phyloP scores from a whole-genome alignment of 30 jellyfish, hydroid and myxozoan species.

The Pseudorhiza aurosa region DNA sequence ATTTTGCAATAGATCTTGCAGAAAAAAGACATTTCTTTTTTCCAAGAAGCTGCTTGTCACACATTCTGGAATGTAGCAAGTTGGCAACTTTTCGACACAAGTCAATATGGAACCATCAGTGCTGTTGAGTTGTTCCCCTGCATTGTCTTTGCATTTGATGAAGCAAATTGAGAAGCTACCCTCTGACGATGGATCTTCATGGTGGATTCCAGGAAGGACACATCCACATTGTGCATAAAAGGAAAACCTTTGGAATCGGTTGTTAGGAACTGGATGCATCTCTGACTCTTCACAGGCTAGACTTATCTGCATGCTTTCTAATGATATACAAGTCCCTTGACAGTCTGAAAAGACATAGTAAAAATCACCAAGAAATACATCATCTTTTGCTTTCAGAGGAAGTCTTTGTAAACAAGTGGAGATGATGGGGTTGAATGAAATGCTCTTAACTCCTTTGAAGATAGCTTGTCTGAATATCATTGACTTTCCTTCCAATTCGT shows the following conservation, averaged over 20 bases:
- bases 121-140: background rate
- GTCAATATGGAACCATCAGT: background rate
- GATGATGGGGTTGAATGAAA: background rate
- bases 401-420: background rate
- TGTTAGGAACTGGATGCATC: background rate
- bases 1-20: background rate
- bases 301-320: no score
- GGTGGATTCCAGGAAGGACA: constrained; percentile 1
- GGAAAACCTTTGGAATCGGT: background rate
- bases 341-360: background rate
- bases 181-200: background rate
- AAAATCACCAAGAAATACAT: background rate
- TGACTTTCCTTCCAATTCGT: background rate
- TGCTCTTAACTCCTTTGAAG: background rate
- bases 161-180: background rate
- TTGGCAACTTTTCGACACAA: constrained; percentile 12
- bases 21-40: background rate
- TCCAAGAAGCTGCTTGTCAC: constrained; percentile 14
- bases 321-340: background rate
- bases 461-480: background rate
- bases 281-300: background rate
- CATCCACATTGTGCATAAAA: constrained; percentile 21
- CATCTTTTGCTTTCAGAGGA: background rate
- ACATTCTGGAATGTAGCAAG: constrained; percentile 45
- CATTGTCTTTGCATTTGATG: background rate